These are phyloP conservation scores for Pavo muticus DNA, from an alignment of 2,113 vertebrate genomes.

Conservation along the genomic window DNA sequence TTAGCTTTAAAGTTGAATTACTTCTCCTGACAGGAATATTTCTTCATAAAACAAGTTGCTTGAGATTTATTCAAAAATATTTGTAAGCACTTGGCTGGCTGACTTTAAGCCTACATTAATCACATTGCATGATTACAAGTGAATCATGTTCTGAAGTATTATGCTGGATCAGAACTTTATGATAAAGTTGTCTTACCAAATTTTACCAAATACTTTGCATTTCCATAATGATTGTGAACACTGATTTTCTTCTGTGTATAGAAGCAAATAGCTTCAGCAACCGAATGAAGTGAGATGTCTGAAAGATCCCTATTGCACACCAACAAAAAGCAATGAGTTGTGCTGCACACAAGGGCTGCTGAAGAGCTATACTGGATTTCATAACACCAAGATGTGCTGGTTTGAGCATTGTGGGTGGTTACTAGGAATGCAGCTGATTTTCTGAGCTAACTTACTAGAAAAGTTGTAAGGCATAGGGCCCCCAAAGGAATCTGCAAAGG, in stretches of 20 bases:
- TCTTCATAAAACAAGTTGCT: background rate
- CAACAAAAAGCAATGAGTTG: background rate
- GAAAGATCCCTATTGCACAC: background rate
- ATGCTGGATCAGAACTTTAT: background rate
- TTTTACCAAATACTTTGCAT: background rate
- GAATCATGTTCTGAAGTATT: background rate
- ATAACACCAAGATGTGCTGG: background rate
- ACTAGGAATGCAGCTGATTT: background rate
- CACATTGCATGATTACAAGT: background rate
- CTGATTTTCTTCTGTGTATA: background rate
- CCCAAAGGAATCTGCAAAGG: background rate
- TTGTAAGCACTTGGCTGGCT: background rate
- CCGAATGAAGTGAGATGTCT: background rate
- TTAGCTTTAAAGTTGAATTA: background rate
- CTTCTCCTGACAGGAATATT: background rate
- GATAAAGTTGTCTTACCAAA: background rate
- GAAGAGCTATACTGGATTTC: background rate
- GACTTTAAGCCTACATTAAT: background rate
- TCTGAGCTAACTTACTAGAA: background rate
- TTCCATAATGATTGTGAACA: background rate
- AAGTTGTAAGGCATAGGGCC: background rate
- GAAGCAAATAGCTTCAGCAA: background rate
- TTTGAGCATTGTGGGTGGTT: background rate
- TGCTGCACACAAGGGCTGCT: background rate
- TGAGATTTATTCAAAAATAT: background rate